These are phyloP conservation scores for Aurelia sp. DNA, from an alignment of 30 jellyfish, hydroid and myxozoan genomes.

Conservation along the genomic window DNA sequence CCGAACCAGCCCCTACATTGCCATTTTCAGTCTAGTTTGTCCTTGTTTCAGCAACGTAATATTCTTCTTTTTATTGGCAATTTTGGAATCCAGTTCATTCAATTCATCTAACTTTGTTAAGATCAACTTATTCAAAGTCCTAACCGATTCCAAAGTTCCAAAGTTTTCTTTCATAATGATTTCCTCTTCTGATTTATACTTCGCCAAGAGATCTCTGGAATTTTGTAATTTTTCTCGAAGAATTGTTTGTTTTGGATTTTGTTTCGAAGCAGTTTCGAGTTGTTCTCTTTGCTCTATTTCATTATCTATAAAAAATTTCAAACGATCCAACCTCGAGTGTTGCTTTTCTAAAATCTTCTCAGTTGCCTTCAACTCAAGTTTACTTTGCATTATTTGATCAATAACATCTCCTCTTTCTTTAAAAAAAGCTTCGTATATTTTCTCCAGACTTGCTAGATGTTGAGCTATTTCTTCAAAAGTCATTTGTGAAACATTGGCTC, in stretches of 20 bases:
- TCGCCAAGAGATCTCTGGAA: conserved; percentile 14
- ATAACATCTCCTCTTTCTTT: not conserved
- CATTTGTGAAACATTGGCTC: not conserved
- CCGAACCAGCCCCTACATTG: not conserved
- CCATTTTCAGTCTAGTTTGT: conserved; percentile 22
- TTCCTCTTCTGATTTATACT: conserved; percentile 51
- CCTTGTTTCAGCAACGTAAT: conserved; percentile 37
- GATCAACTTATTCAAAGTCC: conserved; percentile 23
- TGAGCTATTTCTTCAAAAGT: not conserved
- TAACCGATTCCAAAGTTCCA: conserved; percentile 25
- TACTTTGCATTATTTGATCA: not conserved
- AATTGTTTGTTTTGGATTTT: conserved; percentile 34
- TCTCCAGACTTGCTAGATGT: not conserved
- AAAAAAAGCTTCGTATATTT: not conserved
- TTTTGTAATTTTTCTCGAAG: conserved; percentile 20
- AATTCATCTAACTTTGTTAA: conserved; percentile 7
- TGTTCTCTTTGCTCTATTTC: conserved; percentile 52
- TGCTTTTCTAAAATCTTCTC: conserved; percentile 42
- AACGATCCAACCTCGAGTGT: conserved; percentile 24
- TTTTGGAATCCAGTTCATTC: conserved; percentile 8
- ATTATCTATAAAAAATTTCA: conserved; percentile 33
- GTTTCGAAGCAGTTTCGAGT: conserved; percentile 35
- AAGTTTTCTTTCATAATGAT: conserved; percentile 7
- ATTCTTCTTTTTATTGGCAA: conserved; percentile 15
- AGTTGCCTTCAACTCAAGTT: conserved; percentile 9